Percentiles rank a stretch among this genome's conserved stretches.
Evolutionary conservation across 2,113 vertebrate species (phyloP).

Genomic region (Mormyrus iriodes): DNA sequence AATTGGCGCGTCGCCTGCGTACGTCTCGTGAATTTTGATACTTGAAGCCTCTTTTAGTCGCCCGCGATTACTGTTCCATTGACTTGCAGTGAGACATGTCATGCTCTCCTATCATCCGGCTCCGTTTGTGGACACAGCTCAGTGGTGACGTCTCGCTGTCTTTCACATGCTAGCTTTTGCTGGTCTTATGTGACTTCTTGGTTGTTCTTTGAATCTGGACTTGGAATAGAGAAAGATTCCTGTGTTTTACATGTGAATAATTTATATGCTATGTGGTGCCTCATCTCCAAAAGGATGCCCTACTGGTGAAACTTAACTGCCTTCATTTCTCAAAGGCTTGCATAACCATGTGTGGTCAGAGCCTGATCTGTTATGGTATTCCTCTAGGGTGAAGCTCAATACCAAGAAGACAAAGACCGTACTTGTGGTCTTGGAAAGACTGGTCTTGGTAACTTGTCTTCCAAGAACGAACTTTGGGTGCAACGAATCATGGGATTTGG

Average conservation of each 20-base stretch:
- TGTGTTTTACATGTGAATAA: not conserved
- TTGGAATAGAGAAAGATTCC: not conserved
- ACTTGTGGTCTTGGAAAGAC: too few species aligned
- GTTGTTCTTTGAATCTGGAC: not conserved
- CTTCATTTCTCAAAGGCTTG: not conserved
- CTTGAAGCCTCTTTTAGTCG: not conserved
- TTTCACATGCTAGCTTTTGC: not conserved
- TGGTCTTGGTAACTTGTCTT: too few species aligned
- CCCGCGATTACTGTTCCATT: not conserved
- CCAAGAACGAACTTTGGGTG: too few species aligned
- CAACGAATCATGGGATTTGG: too few species aligned
- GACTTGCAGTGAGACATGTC: not conserved
- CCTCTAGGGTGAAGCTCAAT: too few species aligned
- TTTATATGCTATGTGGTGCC: not conserved
- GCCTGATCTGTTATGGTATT: not conserved
- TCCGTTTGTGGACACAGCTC: not conserved
- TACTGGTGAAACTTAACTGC: not conserved
- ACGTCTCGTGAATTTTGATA: not conserved
- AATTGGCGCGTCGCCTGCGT: not conserved
- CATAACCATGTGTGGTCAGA: not conserved
- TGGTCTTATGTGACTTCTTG: not conserved
- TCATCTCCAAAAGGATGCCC: not conserved
- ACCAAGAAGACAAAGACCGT: too few species aligned
- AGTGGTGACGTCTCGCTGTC: not conserved
- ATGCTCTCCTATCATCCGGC: not conserved